These are phyloP conservation scores for Odontomachus brunneus DNA, from an alignment of 1,140 invertebrate genomes.

Conservation along the genomic window DNA sequence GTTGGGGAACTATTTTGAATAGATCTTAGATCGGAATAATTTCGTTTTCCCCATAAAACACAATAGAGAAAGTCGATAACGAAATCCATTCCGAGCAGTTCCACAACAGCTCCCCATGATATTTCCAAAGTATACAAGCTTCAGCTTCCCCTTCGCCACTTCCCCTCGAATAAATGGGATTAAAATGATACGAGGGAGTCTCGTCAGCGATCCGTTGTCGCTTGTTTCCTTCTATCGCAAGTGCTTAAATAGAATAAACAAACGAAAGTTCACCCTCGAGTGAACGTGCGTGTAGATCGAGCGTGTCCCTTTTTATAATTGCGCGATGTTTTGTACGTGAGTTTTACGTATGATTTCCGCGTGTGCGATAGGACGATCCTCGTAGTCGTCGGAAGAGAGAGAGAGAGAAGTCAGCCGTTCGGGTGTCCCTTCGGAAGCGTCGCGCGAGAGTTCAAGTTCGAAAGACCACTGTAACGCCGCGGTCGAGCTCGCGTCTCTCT, in stretches of 20 bases:
- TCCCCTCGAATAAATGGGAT: not conserved
- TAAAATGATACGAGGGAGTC: slow-evolving; percentile 18
- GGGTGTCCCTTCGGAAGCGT: too few species aligned
- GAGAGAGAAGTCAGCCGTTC: too few species aligned
- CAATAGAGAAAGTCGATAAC: too few species aligned
- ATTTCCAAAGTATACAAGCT: not conserved
- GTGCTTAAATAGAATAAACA: slow-evolving; percentile 46
- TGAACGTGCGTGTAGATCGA: not conserved
- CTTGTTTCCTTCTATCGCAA: slow-evolving; percentile 48
- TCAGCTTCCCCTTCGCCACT: slow-evolving; percentile 2
- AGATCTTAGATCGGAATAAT: too few species aligned
- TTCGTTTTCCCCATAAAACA: too few species aligned
- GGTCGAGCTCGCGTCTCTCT: not conserved
- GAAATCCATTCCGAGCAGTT: too few species aligned
- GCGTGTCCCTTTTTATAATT: not conserved
- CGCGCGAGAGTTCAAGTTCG: too few species aligned
- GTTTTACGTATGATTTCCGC: slow-evolving; percentile 16
- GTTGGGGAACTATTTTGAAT: too few species aligned
- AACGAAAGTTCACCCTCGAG: slow-evolving; percentile 14
- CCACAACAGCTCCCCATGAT: not conserved
- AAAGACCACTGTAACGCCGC: not conserved
- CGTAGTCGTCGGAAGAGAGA: not conserved
- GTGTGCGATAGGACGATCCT: not conserved
- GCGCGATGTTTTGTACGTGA: slow-evolving; percentile 18
- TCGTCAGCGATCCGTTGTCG: slow-evolving; percentile 24